phyloP scores from a whole-genome alignment of 1,140 invertebrate species.

The Drosophila kanapiae region DNA sequence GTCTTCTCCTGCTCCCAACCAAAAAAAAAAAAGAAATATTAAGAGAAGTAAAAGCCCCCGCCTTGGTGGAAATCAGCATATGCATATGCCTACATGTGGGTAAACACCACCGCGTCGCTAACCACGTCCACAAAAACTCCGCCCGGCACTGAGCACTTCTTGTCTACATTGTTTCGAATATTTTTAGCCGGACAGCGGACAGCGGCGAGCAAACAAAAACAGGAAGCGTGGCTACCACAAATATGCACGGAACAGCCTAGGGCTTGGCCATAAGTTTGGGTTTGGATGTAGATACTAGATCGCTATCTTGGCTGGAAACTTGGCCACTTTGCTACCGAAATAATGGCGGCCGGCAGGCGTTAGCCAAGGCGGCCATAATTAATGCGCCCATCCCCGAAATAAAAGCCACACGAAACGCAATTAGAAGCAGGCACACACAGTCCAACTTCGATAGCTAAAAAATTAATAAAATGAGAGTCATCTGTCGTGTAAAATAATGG shows the following conservation, averaged over 20 bases:
- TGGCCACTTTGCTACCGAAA: conserved; percentile 61
- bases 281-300: conserved; percentile 78
- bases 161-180: conserved; percentile 67
- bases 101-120: conserved; percentile 82
- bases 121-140: conserved; percentile 68
- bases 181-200: conserved; percentile 38
- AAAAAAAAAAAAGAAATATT: conserved; percentile 18
- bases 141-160: conserved; percentile 63
- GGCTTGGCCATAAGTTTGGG: conserved; percentile 50
- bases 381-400: conserved; percentile 67
- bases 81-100: conserved; percentile 84
- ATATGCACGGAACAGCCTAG: conserved; percentile 64
- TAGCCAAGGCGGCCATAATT: conserved; percentile 74
- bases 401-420: conserved; percentile 73
- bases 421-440: conserved; percentile 74
- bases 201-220: conserved; percentile 74
- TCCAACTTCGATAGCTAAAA: conserved; percentile 21
- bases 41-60: conserved; percentile 36
- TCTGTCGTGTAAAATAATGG: conserved; percentile 4
- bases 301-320: conserved; percentile 66
- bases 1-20: neutral
- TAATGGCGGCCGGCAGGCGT: conserved; percentile 70
- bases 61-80: conserved; percentile 71
- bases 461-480: neutral
- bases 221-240: conserved; percentile 83